phyloP scores from a whole-genome alignment of 2,888 invertebrate species.

The Romanomermis culicivorax region DNA sequence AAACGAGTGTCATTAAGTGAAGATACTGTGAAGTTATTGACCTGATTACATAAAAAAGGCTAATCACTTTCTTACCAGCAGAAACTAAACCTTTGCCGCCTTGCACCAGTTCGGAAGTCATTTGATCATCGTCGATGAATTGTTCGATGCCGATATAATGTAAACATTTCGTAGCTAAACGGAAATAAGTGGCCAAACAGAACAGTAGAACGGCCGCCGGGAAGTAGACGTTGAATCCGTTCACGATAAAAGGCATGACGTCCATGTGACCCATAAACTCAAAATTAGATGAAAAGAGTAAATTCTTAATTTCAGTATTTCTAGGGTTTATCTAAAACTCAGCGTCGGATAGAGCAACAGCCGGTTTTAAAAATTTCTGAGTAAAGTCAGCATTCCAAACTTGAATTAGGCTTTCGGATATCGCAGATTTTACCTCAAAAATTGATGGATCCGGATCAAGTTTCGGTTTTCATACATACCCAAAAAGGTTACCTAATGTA shows the following conservation, averaged over 20 bases:
- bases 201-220: slow-evolving; percentile 84
- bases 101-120: slow-evolving; percentile 74
- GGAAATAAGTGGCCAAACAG: slow-evolving; percentile 78
- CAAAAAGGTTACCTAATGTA: too few relatives aligned
- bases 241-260: slow-evolving; percentile 78
- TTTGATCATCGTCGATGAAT: slow-evolving; percentile 77
- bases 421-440: background rate
- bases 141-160: slow-evolving; percentile 86
- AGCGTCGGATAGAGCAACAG: too few relatives aligned
- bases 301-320: too few relatives aligned
- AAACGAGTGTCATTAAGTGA: too few relatives aligned
- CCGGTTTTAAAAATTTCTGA: too few relatives aligned
- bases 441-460: too few relatives aligned
- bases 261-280: slow-evolving; percentile 97
- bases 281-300: slow-evolving; percentile 7
- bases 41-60: too few relatives aligned
- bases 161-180: slow-evolving; percentile 66
- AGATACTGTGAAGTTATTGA: too few relatives aligned
- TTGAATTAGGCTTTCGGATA: too few relatives aligned
- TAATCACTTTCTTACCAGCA: slow-evolving; percentile 50
- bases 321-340: too few relatives aligned
- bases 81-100: slow-evolving; percentile 78
- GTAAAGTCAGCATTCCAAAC: too few relatives aligned
- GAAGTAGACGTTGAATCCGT: slow-evolving; percentile 96
- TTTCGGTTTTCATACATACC: too few relatives aligned